These are phyloP conservation scores for Orchestia grillus DNA, from an alignment of 1,140 invertebrate species.

Conservation along the genomic window DNA sequence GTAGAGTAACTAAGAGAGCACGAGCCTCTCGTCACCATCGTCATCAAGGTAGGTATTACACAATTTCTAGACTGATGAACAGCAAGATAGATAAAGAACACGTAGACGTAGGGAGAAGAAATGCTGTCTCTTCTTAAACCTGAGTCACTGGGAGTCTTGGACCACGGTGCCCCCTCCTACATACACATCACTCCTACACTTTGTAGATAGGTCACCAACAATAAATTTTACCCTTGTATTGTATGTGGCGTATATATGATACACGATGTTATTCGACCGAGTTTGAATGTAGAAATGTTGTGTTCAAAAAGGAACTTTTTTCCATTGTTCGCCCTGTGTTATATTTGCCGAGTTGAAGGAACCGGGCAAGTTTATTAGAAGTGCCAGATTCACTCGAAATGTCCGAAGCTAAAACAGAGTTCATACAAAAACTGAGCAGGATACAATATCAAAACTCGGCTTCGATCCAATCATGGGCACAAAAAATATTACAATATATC, in stretches of 20 bases:
- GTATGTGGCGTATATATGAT: background rate
- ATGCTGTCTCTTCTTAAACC: conserved; percentile 39
- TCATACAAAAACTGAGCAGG: background rate
- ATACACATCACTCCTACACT: background rate
- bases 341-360: no score
- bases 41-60: background rate
- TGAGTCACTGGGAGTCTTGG: background rate
- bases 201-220: background rate
- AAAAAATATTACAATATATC: background rate
- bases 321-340: no score
- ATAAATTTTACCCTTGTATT: background rate
- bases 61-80: conserved; percentile 36
- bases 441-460: background rate
- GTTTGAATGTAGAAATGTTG: background rate
- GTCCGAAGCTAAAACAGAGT: background rate
- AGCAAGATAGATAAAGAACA: conserved; percentile 34
- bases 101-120: conserved; percentile 26
- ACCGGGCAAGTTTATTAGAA: background rate
- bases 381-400: background rate
- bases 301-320: background rate
- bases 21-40: background rate
- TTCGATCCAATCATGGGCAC: background rate
- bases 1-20: background rate
- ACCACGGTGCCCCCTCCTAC: background rate
- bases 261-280: background rate